Evolutionary conservation across 2,113 vertebrate genomes (phyloP).

Genomic region (Embiotoca jacksoni): DNA sequence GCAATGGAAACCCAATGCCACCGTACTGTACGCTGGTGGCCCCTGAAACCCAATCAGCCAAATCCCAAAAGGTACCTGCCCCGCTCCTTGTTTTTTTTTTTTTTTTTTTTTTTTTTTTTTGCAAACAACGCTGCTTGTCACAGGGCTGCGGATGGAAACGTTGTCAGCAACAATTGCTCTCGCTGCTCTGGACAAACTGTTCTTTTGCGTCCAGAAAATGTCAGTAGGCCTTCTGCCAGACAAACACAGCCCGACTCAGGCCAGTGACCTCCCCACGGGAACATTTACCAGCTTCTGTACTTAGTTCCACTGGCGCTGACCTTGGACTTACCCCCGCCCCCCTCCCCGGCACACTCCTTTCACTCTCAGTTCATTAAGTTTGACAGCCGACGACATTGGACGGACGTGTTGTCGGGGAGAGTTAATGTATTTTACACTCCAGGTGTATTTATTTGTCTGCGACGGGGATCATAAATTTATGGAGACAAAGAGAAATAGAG

Average conservation of each 20-base stretch:
- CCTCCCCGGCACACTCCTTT: slow-evolving; percentile 48
- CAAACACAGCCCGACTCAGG: slow-evolving; percentile 59
- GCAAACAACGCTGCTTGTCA: slow-evolving; percentile 23
- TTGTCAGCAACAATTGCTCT: slow-evolving; percentile 59
- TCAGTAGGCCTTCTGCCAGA: slow-evolving; percentile 51
- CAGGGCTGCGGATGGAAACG: slow-evolving; percentile 43
- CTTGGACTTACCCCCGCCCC: slow-evolving; percentile 61
- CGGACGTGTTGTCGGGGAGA: slow-evolving; percentile 44
- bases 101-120: not conserved
- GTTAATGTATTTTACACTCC: slow-evolving; percentile 17
- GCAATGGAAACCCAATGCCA: slow-evolving; percentile 73
- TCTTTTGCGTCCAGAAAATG: slow-evolving; percentile 49
- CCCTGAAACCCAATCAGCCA: slow-evolving; percentile 77
- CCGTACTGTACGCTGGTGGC: slow-evolving; percentile 44
- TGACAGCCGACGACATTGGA: slow-evolving; percentile 61
- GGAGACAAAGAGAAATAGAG: not conserved
- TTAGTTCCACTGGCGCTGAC: slow-evolving; percentile 67
- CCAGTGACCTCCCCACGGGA: slow-evolving; percentile 66
- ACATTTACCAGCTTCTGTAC: slow-evolving; percentile 70
- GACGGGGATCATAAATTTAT: slow-evolving; percentile 1
- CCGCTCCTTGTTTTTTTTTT: not conserved
- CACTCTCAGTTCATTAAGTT: slow-evolving; percentile 65
- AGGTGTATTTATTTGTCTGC: slow-evolving; percentile 7
- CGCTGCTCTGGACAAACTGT: slow-evolving; percentile 47
- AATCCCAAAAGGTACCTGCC: slow-evolving; percentile 55